phyloP scores from a whole-genome alignment of 1,140 invertebrate species.

The Pseudobourletiella spinata region DNA sequence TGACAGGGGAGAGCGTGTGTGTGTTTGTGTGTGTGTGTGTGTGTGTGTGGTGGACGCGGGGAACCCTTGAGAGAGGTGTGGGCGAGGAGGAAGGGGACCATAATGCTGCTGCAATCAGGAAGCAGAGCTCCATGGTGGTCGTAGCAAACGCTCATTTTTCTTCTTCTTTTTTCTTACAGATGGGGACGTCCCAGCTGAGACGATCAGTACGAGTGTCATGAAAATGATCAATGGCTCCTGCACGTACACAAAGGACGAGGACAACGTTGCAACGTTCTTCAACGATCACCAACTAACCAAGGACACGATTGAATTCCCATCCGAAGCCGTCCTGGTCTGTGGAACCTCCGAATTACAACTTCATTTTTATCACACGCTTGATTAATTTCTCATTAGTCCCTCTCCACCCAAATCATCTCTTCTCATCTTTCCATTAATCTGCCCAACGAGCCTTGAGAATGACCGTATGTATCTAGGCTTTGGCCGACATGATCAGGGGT shows the following conservation, averaged over 20 bases:
- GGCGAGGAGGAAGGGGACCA: no score
- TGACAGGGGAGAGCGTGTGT: no score
- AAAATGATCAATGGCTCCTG: slow-evolving; percentile 58
- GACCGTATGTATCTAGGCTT: no score
- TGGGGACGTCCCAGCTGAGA: background rate
- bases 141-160: no score
- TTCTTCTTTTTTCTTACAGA: background rate
- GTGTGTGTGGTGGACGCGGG: no score
- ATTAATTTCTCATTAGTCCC: slow-evolving; percentile 6
- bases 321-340: slow-evolving; percentile 58
- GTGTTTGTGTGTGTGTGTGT: no score
- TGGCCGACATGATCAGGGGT: no score
- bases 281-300: slow-evolving; percentile 65
- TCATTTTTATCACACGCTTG: background rate
- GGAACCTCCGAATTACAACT: background rate
- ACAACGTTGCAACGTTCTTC: slow-evolving; percentile 67
- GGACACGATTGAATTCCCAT: slow-evolving; percentile 62
- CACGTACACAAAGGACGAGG: slow-evolving; percentile 62
- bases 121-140: no score
- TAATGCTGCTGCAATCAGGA: no score
- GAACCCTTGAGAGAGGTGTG: no score
- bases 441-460: no score
- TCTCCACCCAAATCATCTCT: background rate
- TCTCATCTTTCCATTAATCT: slow-evolving; percentile 10
- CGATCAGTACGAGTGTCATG: background rate